Evolutionary conservation across 2,888 invertebrate species (phyloP).

Genomic region (Sicus ferrugineus): DNA sequence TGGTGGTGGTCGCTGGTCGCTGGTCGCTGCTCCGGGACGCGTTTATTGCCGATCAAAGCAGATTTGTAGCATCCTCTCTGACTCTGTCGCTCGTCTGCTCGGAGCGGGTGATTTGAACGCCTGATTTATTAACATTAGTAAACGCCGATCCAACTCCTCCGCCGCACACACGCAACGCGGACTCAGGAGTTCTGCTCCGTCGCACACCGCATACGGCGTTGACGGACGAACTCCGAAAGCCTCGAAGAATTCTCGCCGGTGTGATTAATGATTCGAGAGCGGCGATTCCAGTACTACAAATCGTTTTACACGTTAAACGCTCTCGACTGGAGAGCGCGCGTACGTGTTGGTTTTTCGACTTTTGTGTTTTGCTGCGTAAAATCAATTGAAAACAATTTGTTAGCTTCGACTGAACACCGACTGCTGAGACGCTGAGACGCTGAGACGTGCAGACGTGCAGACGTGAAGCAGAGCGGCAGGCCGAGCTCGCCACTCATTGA

Average conservation of each 20-base stretch:
- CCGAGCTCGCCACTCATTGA: conserved; percentile 36
- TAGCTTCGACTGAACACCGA: conserved; percentile 51
- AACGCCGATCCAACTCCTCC: too few relatives aligned
- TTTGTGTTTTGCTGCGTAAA: conserved; percentile 48
- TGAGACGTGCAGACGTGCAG: too few relatives aligned
- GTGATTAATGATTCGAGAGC: conserved; percentile 26
- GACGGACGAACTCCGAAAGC: conserved; percentile 12
- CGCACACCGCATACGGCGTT: neutral
- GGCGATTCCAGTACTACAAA: conserved; percentile 52
- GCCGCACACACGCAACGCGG: too few relatives aligned
- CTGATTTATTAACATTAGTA: neutral
- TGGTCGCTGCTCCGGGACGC: too few relatives aligned
- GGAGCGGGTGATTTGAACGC: neutral
- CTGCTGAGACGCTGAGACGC: too few relatives aligned
- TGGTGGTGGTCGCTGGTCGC: neutral
- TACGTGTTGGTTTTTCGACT: conserved; percentile 17
- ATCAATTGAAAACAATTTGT: conserved; percentile 63
- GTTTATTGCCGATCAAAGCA: conserved; percentile 15
- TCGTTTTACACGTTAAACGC: conserved; percentile 63
- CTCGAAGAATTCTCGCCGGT: conserved; percentile 14
- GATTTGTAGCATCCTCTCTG: neutral
- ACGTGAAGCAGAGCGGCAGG: too few relatives aligned
- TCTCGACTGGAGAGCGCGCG: conserved; percentile 42
- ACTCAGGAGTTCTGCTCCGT: neutral
- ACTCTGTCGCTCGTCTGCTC: too few relatives aligned